Conservation (phyloP, 2,888 invertebrate species). For the Lissocephala sabroskyi region DNA sequence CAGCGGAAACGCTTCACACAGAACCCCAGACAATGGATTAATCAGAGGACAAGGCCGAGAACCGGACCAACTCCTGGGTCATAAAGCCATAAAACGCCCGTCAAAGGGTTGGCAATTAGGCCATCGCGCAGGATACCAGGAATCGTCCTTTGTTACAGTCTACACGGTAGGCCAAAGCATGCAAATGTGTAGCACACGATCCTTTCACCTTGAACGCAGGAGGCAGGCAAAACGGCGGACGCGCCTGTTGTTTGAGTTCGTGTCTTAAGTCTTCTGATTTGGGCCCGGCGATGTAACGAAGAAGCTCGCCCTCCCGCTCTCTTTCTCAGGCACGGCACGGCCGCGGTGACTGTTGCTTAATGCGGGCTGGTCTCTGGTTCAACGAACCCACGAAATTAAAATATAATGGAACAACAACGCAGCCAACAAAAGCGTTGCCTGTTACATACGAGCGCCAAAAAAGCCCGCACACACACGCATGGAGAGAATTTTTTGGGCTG, state of each 20-base stretch:
- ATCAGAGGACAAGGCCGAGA: slow-evolving; percentile 54
- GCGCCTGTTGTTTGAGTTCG: slow-evolving; percentile 32
- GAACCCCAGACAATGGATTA: slow-evolving; percentile 39
- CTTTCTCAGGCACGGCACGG: background rate
- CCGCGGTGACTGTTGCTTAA: slow-evolving; percentile 32
- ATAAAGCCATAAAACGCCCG: background rate
- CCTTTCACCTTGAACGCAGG: slow-evolving; percentile 10
- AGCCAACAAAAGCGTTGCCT: slow-evolving; percentile 24
- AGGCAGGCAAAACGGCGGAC: slow-evolving; percentile 16
- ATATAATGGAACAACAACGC: slow-evolving; percentile 30
- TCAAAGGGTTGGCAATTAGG: background rate
- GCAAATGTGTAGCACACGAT: slow-evolving; percentile 8
- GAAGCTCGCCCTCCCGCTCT: slow-evolving; percentile 15
- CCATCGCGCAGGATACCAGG: background rate
- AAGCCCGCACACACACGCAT: slow-evolving; percentile 33
- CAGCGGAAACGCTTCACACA: slow-evolving; percentile 1
- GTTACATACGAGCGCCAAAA: slow-evolving; percentile 50
- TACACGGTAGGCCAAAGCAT: slow-evolving; percentile 49
- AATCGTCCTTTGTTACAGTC: slow-evolving; percentile 25
- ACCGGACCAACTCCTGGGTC: slow-evolving; percentile 1
- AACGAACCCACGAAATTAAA: slow-evolving; percentile 52
- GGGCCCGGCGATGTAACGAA: slow-evolving; percentile 10
- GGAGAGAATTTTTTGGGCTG: background rate
- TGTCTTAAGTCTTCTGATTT: slow-evolving; percentile 55
- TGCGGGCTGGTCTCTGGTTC: slow-evolving; percentile 34